A percentile compares a stretch with the other conserved stretches of the same genome.
phyloP scores from a whole-genome alignment of 2,797 vertebrate species.

The Microctenopoma lineatum region DNA sequence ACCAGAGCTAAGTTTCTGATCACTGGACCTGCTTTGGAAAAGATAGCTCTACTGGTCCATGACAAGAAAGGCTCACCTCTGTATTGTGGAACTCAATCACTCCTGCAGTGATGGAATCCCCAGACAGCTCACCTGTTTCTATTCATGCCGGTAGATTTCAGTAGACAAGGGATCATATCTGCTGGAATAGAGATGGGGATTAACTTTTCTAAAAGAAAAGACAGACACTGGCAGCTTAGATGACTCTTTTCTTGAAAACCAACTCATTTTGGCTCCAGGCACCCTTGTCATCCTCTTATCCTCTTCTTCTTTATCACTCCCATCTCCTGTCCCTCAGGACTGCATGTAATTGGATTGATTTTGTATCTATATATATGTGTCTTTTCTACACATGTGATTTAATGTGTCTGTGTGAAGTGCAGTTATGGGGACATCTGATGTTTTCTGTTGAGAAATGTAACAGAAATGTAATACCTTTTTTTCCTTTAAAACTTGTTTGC shows the following conservation, averaged over 20 bases:
- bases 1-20: conserved; percentile 57
- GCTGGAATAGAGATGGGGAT: conserved; percentile 68
- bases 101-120: conserved; percentile 66
- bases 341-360: conserved; percentile 74
- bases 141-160: conserved; percentile 79
- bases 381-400: not conserved
- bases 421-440: not conserved
- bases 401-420: not conserved
- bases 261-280: conserved; percentile 70
- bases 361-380: conserved; percentile 43
- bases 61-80: conserved; percentile 55
- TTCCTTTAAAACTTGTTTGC: not conserved
- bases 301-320: conserved; percentile 59
- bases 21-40: conserved; percentile 52
- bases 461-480: not conserved
- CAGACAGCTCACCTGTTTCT: conserved; percentile 77
- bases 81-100: conserved; percentile 75
- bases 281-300: conserved; percentile 65
- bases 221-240: conserved; percentile 77
- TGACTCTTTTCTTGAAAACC: conserved; percentile 78
- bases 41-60: conserved; percentile 48
- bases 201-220: conserved; percentile 80
- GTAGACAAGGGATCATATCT: conserved; percentile 74
- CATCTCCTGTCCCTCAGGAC: conserved; percentile 69
- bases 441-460: no score